Conservation (phyloP, 2,113 vertebrate genomes). For the Dasypus novemcinctus region DNA sequence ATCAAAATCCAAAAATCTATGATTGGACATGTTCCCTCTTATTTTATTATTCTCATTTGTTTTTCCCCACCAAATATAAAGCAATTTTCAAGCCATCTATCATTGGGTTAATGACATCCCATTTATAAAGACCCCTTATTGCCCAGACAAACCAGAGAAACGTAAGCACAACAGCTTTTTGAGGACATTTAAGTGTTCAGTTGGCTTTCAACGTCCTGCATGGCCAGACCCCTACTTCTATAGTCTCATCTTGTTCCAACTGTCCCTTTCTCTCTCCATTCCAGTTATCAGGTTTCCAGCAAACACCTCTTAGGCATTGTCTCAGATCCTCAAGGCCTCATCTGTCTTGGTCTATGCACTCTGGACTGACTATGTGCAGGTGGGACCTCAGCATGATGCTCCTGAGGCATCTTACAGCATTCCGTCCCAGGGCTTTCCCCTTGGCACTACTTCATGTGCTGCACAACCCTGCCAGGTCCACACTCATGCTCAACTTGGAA, state of each 20-base stretch:
- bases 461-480: background rate
- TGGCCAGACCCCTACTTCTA: background rate
- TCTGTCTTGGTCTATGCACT: background rate
- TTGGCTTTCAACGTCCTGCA: background rate
- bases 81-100: background rate
- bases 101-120: background rate
- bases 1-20: background rate
- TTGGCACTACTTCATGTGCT: background rate
- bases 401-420: background rate
- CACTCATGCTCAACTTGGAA: background rate
- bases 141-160: background rate
- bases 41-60: background rate
- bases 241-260: background rate
- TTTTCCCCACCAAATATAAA: background rate
- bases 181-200: background rate
- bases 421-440: no score
- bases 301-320: rapidly evolving
- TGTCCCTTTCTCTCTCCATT: background rate
- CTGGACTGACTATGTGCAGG: background rate
- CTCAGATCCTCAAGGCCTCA: background rate
- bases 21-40: rapidly evolving
- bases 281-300: background rate
- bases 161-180: slow-evolving; percentile 30
- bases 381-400: background rate
- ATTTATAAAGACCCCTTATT: background rate